Evolutionary conservation across 2,888 invertebrate genomes (phyloP).

Genomic region (Himalopsyche anomala): DNA sequence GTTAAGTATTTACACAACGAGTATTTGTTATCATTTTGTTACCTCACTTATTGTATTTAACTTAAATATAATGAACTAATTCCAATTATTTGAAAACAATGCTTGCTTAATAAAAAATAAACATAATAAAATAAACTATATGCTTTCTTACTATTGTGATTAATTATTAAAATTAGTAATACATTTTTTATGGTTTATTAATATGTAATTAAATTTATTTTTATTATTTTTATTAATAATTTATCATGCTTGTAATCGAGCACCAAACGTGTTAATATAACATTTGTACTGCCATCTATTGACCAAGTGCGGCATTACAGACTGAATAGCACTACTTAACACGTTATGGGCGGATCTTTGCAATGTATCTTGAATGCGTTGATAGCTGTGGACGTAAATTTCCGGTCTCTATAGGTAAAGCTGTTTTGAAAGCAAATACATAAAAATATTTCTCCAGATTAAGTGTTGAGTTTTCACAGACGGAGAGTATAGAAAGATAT

Average conservation of each 20-base stretch:
- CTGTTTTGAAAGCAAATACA: constrained; percentile 13
- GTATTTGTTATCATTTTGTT: too few species aligned
- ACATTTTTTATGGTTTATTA: too few species aligned
- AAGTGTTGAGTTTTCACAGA: neutral
- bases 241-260: neutral
- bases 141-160: too few species aligned
- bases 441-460: neutral
- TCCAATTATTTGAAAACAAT: too few species aligned
- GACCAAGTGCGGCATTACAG: constrained; percentile 55
- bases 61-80: too few species aligned
- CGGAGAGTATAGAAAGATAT: too few species aligned
- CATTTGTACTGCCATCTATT: constrained; percentile 50
- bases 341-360: constrained; percentile 51
- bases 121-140: too few species aligned
- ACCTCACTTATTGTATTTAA: too few species aligned
- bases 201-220: neutral
- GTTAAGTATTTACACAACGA: too few species aligned
- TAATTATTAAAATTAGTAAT: too few species aligned
- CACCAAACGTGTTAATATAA: neutral
- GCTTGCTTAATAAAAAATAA: too few species aligned
- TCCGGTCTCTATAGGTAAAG: constrained; percentile 18
- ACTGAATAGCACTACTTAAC: constrained; percentile 51
- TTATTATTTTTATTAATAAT: neutral
- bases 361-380: constrained; percentile 38
- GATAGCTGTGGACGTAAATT: constrained; percentile 12